Conservation (phyloP, 2,797 vertebrate genomes). For the Gymnoscopelus microlampas region DNA sequence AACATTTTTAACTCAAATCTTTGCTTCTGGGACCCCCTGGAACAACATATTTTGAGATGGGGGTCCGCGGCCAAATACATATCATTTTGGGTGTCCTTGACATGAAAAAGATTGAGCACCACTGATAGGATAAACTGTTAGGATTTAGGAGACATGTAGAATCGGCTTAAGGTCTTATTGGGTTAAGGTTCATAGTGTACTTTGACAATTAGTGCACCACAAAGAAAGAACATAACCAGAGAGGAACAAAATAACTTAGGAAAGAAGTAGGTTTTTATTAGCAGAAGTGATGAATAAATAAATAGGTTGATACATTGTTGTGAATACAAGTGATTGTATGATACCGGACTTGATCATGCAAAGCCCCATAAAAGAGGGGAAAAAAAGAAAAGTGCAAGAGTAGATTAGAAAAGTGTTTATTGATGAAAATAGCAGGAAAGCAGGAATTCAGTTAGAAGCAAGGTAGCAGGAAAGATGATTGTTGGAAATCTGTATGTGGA, state of each 20-base stretch:
- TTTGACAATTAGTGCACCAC: too few relatives aligned
- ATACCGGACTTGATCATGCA: constrained; percentile 29
- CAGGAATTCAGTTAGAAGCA: constrained; percentile 44
- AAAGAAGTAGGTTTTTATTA: neutral
- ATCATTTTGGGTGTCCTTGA: too few relatives aligned
- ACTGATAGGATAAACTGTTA: too few relatives aligned
- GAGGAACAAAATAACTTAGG: neutral
- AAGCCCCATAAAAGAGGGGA: constrained; percentile 14
- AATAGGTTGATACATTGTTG: neutral
- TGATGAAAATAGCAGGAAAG: constrained; percentile 50
- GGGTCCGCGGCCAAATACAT: too few relatives aligned
- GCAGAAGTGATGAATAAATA: neutral
- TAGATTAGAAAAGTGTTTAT: constrained; percentile 59
- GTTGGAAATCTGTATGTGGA: constrained; percentile 2
- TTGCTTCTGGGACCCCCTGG: too few relatives aligned
- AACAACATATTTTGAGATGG: too few relatives aligned
- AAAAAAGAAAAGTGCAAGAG: constrained; percentile 29
- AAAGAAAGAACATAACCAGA: neutral
- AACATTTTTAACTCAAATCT: too few relatives aligned
- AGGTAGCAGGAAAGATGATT: constrained; percentile 18
- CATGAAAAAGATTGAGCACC: too few relatives aligned
- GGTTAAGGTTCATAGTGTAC: too few relatives aligned
- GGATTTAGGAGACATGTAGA: too few relatives aligned
- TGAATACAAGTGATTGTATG: constrained; percentile 1
- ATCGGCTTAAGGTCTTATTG: too few relatives aligned